Conservation (phyloP, 2,888 invertebrate species). For the Eremobia ochroleuca region DNA sequence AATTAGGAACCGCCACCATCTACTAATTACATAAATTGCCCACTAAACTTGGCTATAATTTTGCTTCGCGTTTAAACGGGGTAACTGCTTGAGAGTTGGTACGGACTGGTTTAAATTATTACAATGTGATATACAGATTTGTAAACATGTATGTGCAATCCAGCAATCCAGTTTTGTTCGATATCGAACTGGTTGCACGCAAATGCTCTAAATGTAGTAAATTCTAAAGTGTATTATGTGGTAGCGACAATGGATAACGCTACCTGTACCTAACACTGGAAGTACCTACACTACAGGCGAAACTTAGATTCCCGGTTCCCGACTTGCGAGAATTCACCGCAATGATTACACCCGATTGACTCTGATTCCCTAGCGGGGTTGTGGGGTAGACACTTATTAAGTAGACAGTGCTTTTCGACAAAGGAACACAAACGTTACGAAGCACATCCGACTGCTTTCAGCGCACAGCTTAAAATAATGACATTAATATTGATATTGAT, state of each 20-base stretch:
- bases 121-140: slow-evolving; percentile 63
- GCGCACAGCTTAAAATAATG: neutral
- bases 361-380: slow-evolving; percentile 44
- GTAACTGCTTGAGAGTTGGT: slow-evolving; percentile 70
- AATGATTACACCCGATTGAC: slow-evolving; percentile 60
- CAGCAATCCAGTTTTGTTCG: slow-evolving; percentile 45
- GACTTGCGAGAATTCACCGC: slow-evolving; percentile 47
- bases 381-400: slow-evolving; percentile 30
- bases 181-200: slow-evolving; percentile 49
- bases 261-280: slow-evolving; percentile 40
- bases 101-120: slow-evolving; percentile 67
- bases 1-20: slow-evolving; percentile 88
- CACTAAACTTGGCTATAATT: slow-evolving; percentile 88
- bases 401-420: slow-evolving; percentile 14
- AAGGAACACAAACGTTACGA: neutral
- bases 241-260: slow-evolving; percentile 47
- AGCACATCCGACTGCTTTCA: neutral
- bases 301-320: slow-evolving; percentile 35
- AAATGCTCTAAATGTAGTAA: slow-evolving; percentile 36
- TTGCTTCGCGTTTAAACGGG: slow-evolving; percentile 78
- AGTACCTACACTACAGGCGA: slow-evolving; percentile 29
- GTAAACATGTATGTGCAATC: slow-evolving; percentile 41
- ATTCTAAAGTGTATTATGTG: slow-evolving; percentile 55
- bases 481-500: neutral
- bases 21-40: slow-evolving; percentile 90